Base-by-base conservation (phyloP, 2,888 invertebrate genomes). In the Scrobipalpa costella region DNA sequence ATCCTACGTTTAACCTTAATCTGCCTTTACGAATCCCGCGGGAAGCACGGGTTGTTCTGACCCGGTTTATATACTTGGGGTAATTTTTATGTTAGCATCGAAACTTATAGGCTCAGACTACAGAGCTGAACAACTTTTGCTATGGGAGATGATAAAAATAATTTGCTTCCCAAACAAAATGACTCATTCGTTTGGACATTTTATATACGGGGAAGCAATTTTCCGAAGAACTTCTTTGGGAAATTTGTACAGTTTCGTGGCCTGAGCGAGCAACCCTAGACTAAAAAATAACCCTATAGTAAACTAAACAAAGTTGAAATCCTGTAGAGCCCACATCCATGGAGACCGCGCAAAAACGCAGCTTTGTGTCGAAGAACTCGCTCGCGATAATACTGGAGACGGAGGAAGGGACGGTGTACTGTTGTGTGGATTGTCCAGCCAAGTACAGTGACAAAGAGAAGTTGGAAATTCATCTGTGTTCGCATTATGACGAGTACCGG, bases 361-460 rank as follows among this genome's bases (percentile, higher is more conserved):
- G 80, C 69, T 71, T 84, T 74, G 92, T 94, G 70, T 94, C 95
- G 0, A 94, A 95, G 76, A 95, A 94, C 49, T 95, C 95, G 7
- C 93, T 95, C 78, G 95, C 96, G 2, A 93, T 94, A 74, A 95
- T 96, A 64, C 93, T 94, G 0, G 94, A 94, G 0, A 82, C 94
- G 0, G 94, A 95, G 73, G 95, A 95, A 6, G 93, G 92, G 0
- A 94, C 93, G 0, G 83, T 94, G 49, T 96, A 93, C 83, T 95
- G 95, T 73, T 96, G 96, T 80, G 95, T 96, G 1, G 95, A 95
- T 78, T 96, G 96, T 76, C 94, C 95, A 66, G 94, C 94, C 92
- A 94, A 94, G 49, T 95, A 94, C 83, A 93, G 93, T 0, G 94
- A 94, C 68, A 96, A 95, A 74, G 95, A 95, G 68, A 86, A 94